Evolutionary conservation across 2,113 vertebrate genomes (phyloP), one percentile per base, ranked within the genome.

Genomic region (Phyllostomus discolor): DNA sequence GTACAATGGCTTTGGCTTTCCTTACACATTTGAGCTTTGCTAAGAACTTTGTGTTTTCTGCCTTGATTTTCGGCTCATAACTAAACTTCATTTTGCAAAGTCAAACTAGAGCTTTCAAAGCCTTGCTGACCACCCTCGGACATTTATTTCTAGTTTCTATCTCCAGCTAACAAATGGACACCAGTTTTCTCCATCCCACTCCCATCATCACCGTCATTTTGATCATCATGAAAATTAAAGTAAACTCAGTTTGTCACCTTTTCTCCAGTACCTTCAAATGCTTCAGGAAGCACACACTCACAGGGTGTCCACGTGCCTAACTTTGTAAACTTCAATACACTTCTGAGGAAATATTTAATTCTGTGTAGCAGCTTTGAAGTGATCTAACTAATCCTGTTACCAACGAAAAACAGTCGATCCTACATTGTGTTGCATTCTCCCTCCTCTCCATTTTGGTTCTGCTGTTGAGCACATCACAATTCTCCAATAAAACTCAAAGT

Each of bases 41-140:
- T 93, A 97, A 95, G 93, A 96, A 97, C 84, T 81, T 89, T 91
- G 67, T 96, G 93, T 93, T 95, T 97, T 76, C 80, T 93, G 46
- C 73, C 89, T 97, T 72, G 48, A 66, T 86, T 91, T 95, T 83
- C 3, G 86, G 82, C 38, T 90, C 82, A 38, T 90, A 69, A 88
- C 41, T 81, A 43, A 82, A 95, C 84, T 95, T 84, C 41, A 59
- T 91, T 93, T 94, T 86, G 31, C 38, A 70, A 59, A 95, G 31
- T 94, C 67, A 92, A 76, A 85, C 14, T n/a, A 22, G 50, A 85
- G n/a, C 46, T 78, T 91, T 66, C 67, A 59, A 66, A 75, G 28
- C 6, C 28, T 66, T 67, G 3, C 54, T 86, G 85, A 91, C 28
- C 35, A 24, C 73, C 46, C 4, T 93, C 10, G 41, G 52, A 52